These are phyloP conservation scores for Tragelaphus strepsiceros DNA, from an alignment of 2,113 vertebrate genomes.

Conservation along the genomic window DNA sequence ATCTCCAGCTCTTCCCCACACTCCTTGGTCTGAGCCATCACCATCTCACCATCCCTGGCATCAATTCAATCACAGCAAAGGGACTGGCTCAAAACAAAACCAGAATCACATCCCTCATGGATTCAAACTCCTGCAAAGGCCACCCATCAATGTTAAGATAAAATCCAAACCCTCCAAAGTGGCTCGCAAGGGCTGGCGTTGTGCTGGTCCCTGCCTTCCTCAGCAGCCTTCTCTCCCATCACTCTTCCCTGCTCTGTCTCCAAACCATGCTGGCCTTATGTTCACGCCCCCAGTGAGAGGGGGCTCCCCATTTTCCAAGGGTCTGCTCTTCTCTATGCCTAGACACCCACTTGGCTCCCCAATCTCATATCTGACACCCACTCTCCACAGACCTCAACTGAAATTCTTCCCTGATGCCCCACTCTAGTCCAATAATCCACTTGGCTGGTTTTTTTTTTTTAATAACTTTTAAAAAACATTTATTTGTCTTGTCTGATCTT, in stretches of 20 bases:
- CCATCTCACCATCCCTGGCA: not conserved
- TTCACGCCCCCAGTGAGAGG: not conserved
- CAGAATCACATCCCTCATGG: accelerated
- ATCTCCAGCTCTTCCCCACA: not conserved
- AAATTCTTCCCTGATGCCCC: accelerated
- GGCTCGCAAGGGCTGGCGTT: accelerated
- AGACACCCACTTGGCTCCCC: too few species aligned
- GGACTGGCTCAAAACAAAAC: not conserved
- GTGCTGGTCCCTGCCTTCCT: not conserved
- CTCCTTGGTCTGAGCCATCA: not conserved
- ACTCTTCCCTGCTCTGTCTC: not conserved
- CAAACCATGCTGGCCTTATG: not conserved
- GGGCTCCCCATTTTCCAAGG: not conserved
- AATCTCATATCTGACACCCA: not conserved
- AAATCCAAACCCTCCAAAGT: not conserved
- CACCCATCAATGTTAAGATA: accelerated
- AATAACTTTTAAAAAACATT: not conserved
- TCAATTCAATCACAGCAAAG: not conserved
- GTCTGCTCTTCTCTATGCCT: not conserved
- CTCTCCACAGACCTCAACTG: not conserved
- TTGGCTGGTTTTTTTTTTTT: not conserved
- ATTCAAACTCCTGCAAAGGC: not conserved
- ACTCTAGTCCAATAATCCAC: accelerated
- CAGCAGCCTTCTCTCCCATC: accelerated
- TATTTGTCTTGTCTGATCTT: not conserved